Percentiles rank a stretch among this genome's conserved stretches.
These are phyloP conservation scores for Bombus consobrinus DNA, from an alignment of 1,140 invertebrate genomes.

Conservation along the genomic window DNA sequence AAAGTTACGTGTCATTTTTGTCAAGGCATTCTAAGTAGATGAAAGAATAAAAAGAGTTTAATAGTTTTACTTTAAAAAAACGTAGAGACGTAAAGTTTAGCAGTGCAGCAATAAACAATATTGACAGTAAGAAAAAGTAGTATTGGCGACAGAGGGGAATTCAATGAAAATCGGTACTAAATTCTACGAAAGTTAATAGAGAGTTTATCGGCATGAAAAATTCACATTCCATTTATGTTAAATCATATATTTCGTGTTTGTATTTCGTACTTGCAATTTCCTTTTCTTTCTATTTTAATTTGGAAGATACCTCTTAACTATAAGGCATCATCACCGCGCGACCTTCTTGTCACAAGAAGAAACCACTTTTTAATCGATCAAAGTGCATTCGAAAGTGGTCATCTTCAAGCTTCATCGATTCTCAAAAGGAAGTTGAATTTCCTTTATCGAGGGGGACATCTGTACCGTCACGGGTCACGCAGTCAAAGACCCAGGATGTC, in stretches of 20 bases:
- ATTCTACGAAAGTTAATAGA: too few species aligned
- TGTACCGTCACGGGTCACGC: conserved; percentile 19
- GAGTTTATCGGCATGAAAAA: too few species aligned
- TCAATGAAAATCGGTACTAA: too few species aligned
- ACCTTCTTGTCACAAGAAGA: not conserved
- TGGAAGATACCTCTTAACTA: not conserved
- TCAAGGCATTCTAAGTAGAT: not conserved
- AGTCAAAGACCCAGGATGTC: conserved; percentile 45
- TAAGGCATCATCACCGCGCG: not conserved
- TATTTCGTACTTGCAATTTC: too few species aligned
- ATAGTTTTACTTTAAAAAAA: not conserved
- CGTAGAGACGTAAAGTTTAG: too few species aligned
- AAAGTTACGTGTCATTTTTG: not conserved
- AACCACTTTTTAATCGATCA: not conserved
- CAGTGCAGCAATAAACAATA: not conserved
- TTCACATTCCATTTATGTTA: too few species aligned
- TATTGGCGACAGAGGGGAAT: too few species aligned
- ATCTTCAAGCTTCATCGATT: conserved; percentile 12
- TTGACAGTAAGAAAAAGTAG: too few species aligned
- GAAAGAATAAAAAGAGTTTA: not conserved
- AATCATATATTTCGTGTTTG: too few species aligned
- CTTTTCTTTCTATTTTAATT: not conserved
- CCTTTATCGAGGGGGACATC: not conserved
- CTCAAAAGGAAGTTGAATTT: not conserved
- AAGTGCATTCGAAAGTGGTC: not conserved